Evolutionary conservation across 2,797 vertebrate species (phyloP).

Genomic region (Hylomyscus alleni): DNA sequence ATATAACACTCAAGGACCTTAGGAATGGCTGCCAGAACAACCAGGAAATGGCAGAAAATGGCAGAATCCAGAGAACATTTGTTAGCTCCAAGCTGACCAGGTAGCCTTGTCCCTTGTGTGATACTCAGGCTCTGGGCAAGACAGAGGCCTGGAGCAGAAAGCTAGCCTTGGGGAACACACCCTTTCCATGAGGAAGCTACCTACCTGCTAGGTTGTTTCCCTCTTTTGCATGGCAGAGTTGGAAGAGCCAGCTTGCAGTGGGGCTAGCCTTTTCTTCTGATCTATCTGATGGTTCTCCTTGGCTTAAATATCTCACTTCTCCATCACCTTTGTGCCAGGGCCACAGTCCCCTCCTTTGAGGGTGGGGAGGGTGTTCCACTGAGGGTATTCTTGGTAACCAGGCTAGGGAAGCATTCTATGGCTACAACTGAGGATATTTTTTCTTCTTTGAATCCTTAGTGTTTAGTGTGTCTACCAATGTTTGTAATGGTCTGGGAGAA

Average conservation of each 20-base stretch:
- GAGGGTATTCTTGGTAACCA: not conserved
- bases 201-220: not conserved
- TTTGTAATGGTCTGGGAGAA: not conserved
- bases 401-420: not conserved
- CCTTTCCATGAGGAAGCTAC: not conserved
- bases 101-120: not conserved
- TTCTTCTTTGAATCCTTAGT: not conserved
- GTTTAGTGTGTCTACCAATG: not conserved
- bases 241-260: not conserved
- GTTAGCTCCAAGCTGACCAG: not conserved
- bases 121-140: not conserved
- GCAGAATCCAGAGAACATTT: not conserved
- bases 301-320: not conserved
- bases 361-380: not conserved
- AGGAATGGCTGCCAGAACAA: not conserved
- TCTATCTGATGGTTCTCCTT: not conserved
- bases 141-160: not conserved
- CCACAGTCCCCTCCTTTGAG: not conserved
- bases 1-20: not conserved
- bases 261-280: not conserved
- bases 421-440: not conserved
- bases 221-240: not conserved
- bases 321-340: not conserved
- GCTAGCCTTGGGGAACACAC: too few relatives aligned
- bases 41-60: not conserved